Conservation (phyloP, 1,140 invertebrate genomes). For the Drosophila ercepeae region DNA sequence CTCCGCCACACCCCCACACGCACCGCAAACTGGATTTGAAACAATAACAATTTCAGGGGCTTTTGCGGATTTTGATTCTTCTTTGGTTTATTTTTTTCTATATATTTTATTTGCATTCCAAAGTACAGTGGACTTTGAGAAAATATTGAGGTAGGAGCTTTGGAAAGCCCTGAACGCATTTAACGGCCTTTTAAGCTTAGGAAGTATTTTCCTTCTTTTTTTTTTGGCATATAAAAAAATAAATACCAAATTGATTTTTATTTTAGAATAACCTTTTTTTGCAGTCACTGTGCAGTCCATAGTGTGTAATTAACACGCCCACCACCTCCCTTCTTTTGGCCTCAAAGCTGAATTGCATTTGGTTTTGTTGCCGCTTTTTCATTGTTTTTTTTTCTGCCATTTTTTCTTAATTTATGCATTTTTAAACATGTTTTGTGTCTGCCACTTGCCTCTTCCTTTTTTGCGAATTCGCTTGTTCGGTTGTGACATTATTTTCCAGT, state of each 20-base stretch:
- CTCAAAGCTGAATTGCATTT: constrained; percentile 63
- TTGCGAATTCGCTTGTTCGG: constrained; percentile 26
- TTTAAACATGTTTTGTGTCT: constrained; percentile 72
- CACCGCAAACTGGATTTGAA: constrained; percentile 36
- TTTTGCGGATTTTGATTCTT: constrained; percentile 18
- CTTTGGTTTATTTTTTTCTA: too few species aligned
- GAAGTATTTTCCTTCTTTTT: too few species aligned
- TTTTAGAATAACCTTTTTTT: background rate
- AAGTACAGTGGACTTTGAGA: constrained; percentile 3
- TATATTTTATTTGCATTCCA: constrained; percentile 17
- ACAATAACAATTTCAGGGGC: constrained; percentile 24
- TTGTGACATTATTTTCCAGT: constrained; percentile 52
- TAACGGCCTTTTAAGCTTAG: background rate
- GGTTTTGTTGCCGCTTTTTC: constrained; percentile 42
- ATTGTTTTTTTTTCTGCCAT: constrained; percentile 18
- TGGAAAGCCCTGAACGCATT: background rate
- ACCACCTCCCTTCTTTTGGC: constrained; percentile 35
- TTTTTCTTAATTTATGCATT: constrained; percentile 69
- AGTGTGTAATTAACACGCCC: constrained; percentile 56
- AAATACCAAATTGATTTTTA: background rate
- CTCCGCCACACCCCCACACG: background rate
- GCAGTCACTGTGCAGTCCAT: constrained; percentile 17
- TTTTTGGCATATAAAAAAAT: too few species aligned
- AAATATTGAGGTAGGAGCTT: background rate
- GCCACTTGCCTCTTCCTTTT: constrained; percentile 13